Evolutionary conservation across 2,888 invertebrate genomes (phyloP).

Genomic region (Marasmarcha lunaedactyla): DNA sequence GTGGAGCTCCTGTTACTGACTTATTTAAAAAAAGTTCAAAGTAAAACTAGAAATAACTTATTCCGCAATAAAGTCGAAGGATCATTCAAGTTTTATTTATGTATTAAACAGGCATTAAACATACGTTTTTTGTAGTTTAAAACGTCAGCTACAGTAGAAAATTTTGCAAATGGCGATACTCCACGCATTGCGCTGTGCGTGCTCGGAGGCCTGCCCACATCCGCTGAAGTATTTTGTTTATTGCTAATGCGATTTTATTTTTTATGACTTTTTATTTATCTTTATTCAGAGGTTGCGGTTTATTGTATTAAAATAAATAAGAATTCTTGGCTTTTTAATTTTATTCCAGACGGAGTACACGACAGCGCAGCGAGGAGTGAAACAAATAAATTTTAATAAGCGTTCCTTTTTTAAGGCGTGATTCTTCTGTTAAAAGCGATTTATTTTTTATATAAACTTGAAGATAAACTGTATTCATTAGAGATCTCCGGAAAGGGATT

Average conservation of each 20-base stretch:
- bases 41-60: no score
- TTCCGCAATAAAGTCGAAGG: no score
- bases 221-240: constrained; percentile 71
- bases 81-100: no score
- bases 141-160: no score
- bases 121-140: no score
- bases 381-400: constrained; percentile 71
- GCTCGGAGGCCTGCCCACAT: constrained; percentile 61
- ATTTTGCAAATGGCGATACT: constrained; percentile 17
- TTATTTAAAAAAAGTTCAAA: constrained; percentile 8
- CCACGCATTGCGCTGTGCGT: constrained; percentile 40
- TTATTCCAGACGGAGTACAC: constrained; percentile 65
- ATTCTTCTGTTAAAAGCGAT: constrained; percentile 70
- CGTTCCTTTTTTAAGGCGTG: constrained; percentile 70
- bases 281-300: constrained; percentile 71
- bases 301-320: constrained; percentile 72
- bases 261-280: constrained; percentile 71
- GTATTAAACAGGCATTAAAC: no score
- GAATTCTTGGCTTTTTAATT: constrained; percentile 71
- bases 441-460: constrained; percentile 68
- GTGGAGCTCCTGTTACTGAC: constrained; percentile 27
- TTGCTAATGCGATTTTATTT: constrained; percentile 71
- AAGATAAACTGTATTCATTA: constrained; percentile 70
- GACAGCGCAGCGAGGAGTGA: constrained; percentile 64
- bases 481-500: constrained; percentile 65